Evolutionary conservation across 2,113 vertebrate species (phyloP), one percentile per base, ranked within the genome.

Genomic region (Miniopterus natalensis): DNA sequence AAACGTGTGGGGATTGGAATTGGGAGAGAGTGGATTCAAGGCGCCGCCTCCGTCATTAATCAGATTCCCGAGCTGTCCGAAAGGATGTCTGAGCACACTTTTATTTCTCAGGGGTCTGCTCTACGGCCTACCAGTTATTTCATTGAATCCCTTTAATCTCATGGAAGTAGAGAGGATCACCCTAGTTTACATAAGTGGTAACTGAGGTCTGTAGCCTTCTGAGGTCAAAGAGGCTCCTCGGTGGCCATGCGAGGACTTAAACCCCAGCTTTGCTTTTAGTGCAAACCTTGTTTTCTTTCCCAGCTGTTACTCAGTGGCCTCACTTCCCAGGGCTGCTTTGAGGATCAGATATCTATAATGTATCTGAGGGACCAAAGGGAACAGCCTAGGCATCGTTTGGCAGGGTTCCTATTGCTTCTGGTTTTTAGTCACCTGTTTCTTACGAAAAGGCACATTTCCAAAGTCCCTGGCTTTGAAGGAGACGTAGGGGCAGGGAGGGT

Each of bases 281-380:
- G 6, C 2, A 47, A 40, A 74, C 92, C 17, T 70, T 96, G 40
- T 86, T 96, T 92, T 84, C 63, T 96, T 84, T 86, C 74, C 25
- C 65, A 55, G 70, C 59, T 59, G 71, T 77, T 66, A 51, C 36
- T 36, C 1, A 59, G 63, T 79, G 81, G 18, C 47, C 36, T 94
- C 71, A 55, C 49, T 92, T 96, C 71, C 68, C 73, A 75, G 25
- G 61, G 70, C 47, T 93, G 68, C 65, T 93, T 55, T 59, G 92
- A 92, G 75, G 68, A 84, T 66, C 80, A 68, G 65, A 40, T 90
- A 77, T 97, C 94, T 95, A 75, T 84, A 96, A 93, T 87, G 77
- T 70, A 92, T 95, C 81, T 95, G 89, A 90, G 83, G 74, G 63
- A 77, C 47, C 77, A 90, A 93, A 61, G 5, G 89, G 47, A 87